Evolutionary conservation across 1,140 invertebrate species (phyloP).

Genomic region (Thaumetopoea pityocampa): DNA sequence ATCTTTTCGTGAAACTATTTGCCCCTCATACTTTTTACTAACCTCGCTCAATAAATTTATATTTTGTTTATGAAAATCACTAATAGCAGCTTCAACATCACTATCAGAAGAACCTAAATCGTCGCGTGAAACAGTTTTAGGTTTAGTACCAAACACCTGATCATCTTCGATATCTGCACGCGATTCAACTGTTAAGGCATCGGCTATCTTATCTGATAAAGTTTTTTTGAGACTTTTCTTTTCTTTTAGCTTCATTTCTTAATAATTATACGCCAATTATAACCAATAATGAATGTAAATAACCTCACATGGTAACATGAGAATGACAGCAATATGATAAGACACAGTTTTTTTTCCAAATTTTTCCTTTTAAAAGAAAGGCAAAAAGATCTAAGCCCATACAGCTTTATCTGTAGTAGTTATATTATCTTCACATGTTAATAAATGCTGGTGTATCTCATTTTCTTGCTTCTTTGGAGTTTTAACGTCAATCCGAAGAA

Average conservation of each 20-base stretch:
- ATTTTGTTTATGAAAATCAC: conserved; percentile 80
- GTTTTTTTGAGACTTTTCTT: conserved; percentile 43
- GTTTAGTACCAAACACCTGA: conserved; percentile 70
- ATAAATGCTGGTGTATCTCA: too few relatives aligned
- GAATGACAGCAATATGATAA: too few relatives aligned
- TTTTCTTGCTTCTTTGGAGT: too few relatives aligned
- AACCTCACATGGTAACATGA: conserved; percentile 24
- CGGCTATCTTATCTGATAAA: conserved; percentile 78
- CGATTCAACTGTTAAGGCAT: conserved; percentile 76
- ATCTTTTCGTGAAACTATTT: conserved; percentile 76
- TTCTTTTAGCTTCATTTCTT: conserved; percentile 54
- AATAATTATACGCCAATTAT: neutral
- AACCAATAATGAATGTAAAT: conserved; percentile 9
- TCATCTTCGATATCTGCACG: conserved; percentile 76
- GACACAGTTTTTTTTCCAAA: too few relatives aligned
- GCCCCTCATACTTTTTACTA: conserved; percentile 84
- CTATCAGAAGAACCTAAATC: conserved; percentile 74
- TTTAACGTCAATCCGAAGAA: too few relatives aligned
- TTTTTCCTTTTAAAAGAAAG: too few relatives aligned
- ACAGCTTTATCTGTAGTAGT: too few relatives aligned
- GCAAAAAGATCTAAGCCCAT: too few relatives aligned
- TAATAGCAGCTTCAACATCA: conserved; percentile 77
- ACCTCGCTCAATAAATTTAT: conserved; percentile 80
- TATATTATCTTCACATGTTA: too few relatives aligned
- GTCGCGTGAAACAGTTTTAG: conserved; percentile 65